Conservation (phyloP, 2,888 invertebrate species). For the Cerastoderma edule region DNA sequence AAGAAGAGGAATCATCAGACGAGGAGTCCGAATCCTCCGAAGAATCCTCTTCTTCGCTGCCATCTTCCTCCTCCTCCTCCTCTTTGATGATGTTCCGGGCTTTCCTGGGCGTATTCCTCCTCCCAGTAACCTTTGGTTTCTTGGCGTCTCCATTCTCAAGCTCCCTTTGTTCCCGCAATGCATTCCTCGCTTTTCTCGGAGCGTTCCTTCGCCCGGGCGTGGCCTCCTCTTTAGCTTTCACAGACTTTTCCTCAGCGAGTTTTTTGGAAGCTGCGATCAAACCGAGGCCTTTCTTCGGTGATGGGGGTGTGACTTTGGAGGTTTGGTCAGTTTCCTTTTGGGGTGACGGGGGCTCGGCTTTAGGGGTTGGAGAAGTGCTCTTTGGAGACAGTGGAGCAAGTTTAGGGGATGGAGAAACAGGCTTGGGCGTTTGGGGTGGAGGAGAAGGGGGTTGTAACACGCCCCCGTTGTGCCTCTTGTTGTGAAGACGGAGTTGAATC, state of each 20-base stretch:
- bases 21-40: slow-evolving; percentile 15
- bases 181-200: slow-evolving; percentile 40
- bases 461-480: slow-evolving; percentile 50
- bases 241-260: not conserved
- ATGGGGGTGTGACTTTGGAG: not conserved
- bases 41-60: slow-evolving; percentile 17
- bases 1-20: not conserved
- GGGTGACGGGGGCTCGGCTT: not conserved
- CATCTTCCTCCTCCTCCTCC: slow-evolving; percentile 22
- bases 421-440: not conserved
- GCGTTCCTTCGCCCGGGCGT: slow-evolving; percentile 44
- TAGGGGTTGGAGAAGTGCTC: not conserved
- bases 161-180: slow-evolving; percentile 11
- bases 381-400: not conserved
- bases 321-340: not conserved
- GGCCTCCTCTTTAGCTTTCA: slow-evolving; percentile 9
- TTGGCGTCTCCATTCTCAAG: slow-evolving; percentile 5
- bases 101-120: slow-evolving; percentile 38
- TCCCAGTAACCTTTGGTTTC: slow-evolving; percentile 13
- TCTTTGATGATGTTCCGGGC: slow-evolving; percentile 31
- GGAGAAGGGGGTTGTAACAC: slow-evolving; percentile 25
- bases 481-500: slow-evolving; percentile 50
- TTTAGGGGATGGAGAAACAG: not conserved
- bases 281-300: not conserved
- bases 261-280: too few species aligned